These are phyloP conservation scores for Drosophila nannoptera DNA, from an alignment of 1,140 invertebrate genomes.

Conservation along the genomic window DNA sequence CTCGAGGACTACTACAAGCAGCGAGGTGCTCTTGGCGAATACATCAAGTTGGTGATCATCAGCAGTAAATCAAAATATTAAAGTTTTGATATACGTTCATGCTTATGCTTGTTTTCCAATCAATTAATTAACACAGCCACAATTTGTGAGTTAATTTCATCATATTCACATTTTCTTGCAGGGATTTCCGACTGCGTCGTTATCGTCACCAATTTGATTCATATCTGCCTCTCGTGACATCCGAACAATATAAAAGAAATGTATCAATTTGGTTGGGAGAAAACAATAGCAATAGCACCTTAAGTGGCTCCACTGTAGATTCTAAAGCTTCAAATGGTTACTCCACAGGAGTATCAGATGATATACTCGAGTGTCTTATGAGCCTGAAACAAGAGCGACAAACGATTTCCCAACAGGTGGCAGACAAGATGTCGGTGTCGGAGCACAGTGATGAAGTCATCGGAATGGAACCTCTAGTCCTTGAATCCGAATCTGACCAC, in stretches of 20 bases:
- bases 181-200: constrained; percentile 68
- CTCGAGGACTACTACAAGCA: constrained; percentile 75
- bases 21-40: constrained; percentile 70
- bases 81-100: not conserved
- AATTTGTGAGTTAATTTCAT: not conserved
- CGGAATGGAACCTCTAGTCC: constrained; percentile 69
- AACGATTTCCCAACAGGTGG: not conserved
- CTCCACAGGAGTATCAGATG: constrained; percentile 56
- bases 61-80: constrained; percentile 29
- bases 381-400: constrained; percentile 18
- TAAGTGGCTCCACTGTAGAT: constrained; percentile 44
- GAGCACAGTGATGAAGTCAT: constrained; percentile 61
- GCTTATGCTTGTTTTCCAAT: not conserved
- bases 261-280: constrained; percentile 54
- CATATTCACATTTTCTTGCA: constrained; percentile 22
- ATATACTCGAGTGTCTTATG: constrained; percentile 43
- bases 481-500: constrained; percentile 62
- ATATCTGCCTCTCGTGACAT: constrained; percentile 57
- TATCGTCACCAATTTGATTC: constrained; percentile 73
- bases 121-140: not conserved
- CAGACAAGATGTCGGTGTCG: constrained; percentile 48
- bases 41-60: constrained; percentile 62
- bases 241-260: constrained; percentile 62
- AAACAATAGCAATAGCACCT: constrained; percentile 59
- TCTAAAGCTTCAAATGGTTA: constrained; percentile 33